phyloP scores from a whole-genome alignment of 2,113 vertebrate species.

The Anolis carolinensis region DNA sequence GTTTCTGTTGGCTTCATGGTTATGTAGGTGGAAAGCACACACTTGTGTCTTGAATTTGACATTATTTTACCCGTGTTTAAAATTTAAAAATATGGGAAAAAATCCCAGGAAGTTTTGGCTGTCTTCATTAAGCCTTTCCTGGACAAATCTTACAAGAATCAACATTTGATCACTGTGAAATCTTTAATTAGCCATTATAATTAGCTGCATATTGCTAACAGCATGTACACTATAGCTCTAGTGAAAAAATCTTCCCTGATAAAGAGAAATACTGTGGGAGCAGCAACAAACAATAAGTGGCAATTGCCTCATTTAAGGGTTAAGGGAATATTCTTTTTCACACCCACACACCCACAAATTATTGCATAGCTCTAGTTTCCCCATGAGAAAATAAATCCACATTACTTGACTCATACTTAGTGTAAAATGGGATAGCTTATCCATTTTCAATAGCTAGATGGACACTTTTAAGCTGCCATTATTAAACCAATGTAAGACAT shows the following conservation, averaged over 20 bases:
- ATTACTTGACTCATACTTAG: background rate
- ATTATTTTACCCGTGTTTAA: too few relatives aligned
- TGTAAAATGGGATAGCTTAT: conserved; percentile 4
- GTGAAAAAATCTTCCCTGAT: background rate
- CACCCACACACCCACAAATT: background rate
- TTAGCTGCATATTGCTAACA: background rate
- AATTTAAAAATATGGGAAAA: too few relatives aligned
- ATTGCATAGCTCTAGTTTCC: background rate
- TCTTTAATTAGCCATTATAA: background rate
- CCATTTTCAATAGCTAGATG: conserved; percentile 9
- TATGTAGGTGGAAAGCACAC: too few relatives aligned
- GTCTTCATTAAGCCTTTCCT: background rate
- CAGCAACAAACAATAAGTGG: background rate
- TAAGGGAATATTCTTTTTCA: background rate
- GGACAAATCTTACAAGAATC: background rate
- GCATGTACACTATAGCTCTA: background rate
- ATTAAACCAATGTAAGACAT: background rate
- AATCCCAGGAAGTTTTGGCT: background rate
- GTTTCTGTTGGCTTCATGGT: too few relatives aligned
- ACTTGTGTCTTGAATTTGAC: too few relatives aligned
- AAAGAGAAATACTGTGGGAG: background rate
- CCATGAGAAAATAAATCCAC: background rate
- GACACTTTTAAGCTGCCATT: background rate
- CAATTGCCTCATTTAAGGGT: background rate
- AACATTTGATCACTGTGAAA: background rate